A percentile compares a stretch with the other conserved stretches of the same genome.
phyloP scores from a whole-genome alignment of 2,888 invertebrate genomes.

The Mythimna ferrago region DNA sequence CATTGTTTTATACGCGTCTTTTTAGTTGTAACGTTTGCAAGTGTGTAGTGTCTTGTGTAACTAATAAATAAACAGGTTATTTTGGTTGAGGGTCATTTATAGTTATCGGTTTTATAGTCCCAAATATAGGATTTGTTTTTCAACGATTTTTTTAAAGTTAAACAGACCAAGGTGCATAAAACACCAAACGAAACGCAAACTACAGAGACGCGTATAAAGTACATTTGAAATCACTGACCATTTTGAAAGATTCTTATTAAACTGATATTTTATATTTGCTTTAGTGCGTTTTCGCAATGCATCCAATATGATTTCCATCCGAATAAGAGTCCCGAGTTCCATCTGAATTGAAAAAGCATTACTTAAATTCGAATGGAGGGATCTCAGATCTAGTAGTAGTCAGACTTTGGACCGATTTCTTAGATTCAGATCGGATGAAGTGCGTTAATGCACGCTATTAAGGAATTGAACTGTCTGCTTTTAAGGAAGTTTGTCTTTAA shows the following conservation, averaged over 20 bases:
- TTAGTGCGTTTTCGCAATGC: not conserved
- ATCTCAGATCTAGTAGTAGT: too few species aligned
- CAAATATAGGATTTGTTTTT: not conserved
- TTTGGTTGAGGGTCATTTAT: not conserved
- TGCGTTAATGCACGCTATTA: not conserved
- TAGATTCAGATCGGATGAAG: not conserved
- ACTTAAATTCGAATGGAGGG: too few species aligned
- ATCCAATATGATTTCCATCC: not conserved
- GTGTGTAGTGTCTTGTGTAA: not conserved
- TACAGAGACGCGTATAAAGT: constrained; percentile 54
- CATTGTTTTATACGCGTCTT: constrained; percentile 51
- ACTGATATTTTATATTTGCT: not conserved
- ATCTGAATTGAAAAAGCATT: too few species aligned
- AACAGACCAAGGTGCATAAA: not conserved
- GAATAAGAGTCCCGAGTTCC: too few species aligned
- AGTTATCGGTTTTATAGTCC: not conserved
- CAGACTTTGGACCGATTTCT: not conserved
- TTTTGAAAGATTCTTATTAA: constrained; percentile 38
- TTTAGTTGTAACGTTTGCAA: not conserved
- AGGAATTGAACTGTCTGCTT: not conserved
- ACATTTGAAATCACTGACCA: constrained; percentile 37
- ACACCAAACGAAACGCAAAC: not conserved
- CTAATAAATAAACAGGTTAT: not conserved
- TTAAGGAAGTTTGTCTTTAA: constrained; percentile 37
- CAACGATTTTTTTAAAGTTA: not conserved